Conservation (phyloP, 2,888 invertebrate species). For the Cantharis nigra region DNA sequence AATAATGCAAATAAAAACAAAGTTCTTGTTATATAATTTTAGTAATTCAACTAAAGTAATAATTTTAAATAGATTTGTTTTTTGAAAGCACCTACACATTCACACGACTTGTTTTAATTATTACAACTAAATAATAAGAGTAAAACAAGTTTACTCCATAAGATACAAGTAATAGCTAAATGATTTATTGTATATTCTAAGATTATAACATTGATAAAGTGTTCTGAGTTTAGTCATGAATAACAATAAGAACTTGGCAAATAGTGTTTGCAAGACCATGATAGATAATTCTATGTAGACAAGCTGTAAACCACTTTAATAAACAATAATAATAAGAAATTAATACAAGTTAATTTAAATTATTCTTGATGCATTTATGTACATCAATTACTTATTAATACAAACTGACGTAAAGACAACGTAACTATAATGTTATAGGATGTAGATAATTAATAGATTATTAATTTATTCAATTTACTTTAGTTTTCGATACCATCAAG, state of each 20-base stretch:
- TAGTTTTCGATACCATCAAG: background rate
- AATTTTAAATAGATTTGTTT: background rate
- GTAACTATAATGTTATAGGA: background rate
- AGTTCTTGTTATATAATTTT: background rate
- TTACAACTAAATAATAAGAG: background rate
- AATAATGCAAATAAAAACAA: too few species aligned
- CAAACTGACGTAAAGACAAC: background rate
- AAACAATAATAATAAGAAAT: background rate
- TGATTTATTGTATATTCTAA: conserved; percentile 19
- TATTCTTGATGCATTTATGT: background rate
- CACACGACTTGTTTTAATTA: background rate
- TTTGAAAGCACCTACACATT: background rate
- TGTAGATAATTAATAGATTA: background rate
- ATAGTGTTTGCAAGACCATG: conserved; percentile 26
- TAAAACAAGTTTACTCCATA: background rate
- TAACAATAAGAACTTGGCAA: conserved; percentile 29
- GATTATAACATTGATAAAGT: conserved; percentile 22
- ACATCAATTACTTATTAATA: background rate
- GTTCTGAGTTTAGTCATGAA: conserved; percentile 21
- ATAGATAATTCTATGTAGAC: conserved; percentile 21
- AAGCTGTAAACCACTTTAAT: background rate
- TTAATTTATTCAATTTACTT: background rate
- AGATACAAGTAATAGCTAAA: conserved; percentile 2
- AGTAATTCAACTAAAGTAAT: background rate
- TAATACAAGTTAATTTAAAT: background rate